Base-by-base conservation (phyloP, 2,888 invertebrate genomes). In the Rutpela maculata region DNA sequence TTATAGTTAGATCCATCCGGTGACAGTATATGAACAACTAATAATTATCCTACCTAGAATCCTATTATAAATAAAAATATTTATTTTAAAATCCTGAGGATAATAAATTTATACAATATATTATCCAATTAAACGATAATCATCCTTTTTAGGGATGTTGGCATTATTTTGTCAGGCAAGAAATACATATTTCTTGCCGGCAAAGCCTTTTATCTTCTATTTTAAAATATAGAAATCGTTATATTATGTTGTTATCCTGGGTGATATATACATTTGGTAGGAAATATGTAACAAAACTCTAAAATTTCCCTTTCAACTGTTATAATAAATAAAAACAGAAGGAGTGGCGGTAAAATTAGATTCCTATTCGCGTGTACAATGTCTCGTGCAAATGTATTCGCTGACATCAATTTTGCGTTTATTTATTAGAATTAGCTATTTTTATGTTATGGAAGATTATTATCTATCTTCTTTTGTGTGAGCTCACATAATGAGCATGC, bases 181-280 rank as follows among this genome's bases (percentile, higher is more conserved):
- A 50, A n/a, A 15, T 1, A 11, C n/a, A 50, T 50, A n/a, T 50
- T 50, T 50, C 6, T 50, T 50, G 0, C 50, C 50, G 12, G n/a
- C 50, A 50, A 50, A 50, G 50, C 50, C n/a, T 50, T 50, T 15
- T 43, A 43, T 43, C 43, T 43, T 50, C 50, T n/a, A 50, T 50
- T 50, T 43, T n/a, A 50, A 50, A 50, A 50, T 15, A 50, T 50
- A 50, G 50, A 50, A 50, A 50, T 50, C 50, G n/a, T 50, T 50
- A n/a, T n/a, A 50, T 50, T 50, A 50, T 43, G 11, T 12, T 43
- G 1, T 43, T 15, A 50, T 50, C 50, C 50, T 15, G 50, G 2
- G n/a, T 50, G 50, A 50, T 50, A 50, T 50, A 50, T 50, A n/a
- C n/a, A 50, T 50, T 50, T n/a, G 6, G 50, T n/a, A 50, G n/a